Evolutionary conservation across 2,797 vertebrate species (phyloP).

Genomic region (Vireo griseus): DNA sequence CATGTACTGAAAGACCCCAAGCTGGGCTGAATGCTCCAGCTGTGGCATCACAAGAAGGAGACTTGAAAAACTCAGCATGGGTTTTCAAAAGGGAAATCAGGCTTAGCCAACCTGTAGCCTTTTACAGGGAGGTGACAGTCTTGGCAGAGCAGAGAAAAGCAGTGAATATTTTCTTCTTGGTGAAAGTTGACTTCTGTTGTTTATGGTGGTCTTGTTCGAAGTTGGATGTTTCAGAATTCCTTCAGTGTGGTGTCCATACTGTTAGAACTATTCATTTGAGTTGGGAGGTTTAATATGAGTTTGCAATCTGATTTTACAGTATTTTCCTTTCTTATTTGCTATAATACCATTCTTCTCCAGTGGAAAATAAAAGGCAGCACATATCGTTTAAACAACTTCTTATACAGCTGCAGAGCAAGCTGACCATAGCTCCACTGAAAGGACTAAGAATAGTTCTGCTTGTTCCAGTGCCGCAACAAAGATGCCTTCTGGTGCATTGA

Average conservation of each 20-base stretch:
- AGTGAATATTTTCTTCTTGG: neutral
- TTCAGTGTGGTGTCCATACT: neutral
- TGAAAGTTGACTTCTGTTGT: neutral
- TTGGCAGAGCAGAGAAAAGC: neutral
- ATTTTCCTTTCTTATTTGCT: neutral
- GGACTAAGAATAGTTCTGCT: neutral
- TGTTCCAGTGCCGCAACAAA: neutral
- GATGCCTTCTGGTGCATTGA: neutral
- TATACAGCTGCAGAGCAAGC: neutral
- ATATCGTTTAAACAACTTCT: neutral
- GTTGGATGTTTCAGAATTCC: neutral
- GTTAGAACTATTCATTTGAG: neutral
- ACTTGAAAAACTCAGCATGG: neutral
- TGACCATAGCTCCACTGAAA: neutral
- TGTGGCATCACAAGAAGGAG: neutral
- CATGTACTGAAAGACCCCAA: neutral
- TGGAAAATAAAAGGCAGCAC: neutral
- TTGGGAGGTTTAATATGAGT: neutral
- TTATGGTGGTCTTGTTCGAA: neutral
- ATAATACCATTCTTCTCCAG: neutral
- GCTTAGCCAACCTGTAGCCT: neutral
- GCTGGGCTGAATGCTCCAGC: neutral
- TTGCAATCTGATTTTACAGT: neutral
- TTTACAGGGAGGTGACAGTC: neutral
- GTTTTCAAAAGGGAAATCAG: neutral